phyloP scores from a whole-genome alignment of 2,888 invertebrate species.

The Lepidochrysops patricia region DNA sequence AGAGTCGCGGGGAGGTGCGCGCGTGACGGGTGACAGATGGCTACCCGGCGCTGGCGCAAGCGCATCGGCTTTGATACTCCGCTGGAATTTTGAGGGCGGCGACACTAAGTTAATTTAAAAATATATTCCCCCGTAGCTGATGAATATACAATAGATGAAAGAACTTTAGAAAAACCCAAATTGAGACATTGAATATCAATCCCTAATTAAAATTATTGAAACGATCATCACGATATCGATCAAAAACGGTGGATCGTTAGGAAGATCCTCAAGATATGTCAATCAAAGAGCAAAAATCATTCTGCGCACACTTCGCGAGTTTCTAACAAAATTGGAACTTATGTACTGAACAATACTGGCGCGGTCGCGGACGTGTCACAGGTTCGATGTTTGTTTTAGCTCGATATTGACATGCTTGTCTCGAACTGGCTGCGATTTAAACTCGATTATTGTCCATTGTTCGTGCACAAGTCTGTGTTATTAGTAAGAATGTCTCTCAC shows the following conservation, averaged over 20 bases:
- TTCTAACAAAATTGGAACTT: constrained; percentile 28
- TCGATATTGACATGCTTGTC: constrained; percentile 56
- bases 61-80: constrained; percentile 48
- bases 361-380: constrained; percentile 17
- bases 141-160: background rate
- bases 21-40: constrained; percentile 63
- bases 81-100: constrained; percentile 37
- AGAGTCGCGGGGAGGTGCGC: constrained; percentile 45
- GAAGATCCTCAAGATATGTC: constrained; percentile 44
- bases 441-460: constrained; percentile 58
- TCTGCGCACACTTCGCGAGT: constrained; percentile 17
- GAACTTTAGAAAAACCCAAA: background rate
- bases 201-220: constrained; percentile 13
- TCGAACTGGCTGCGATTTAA: constrained; percentile 54
- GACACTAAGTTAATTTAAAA: constrained; percentile 56
- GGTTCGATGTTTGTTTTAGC: constrained; percentile 27
- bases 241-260: constrained; percentile 38
- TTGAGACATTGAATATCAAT: background rate
- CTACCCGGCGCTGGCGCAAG: constrained; percentile 57
- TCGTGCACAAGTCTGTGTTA: constrained; percentile 42
- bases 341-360: constrained; percentile 28
- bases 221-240: constrained; percentile 25
- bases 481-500: constrained; percentile 36
- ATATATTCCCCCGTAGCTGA: constrained; percentile 45
- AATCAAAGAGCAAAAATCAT: constrained; percentile 34